These are phyloP conservation scores for Torymus aiolomorphi DNA, from an alignment of 2,888 invertebrate genomes.

Conservation along the genomic window DNA sequence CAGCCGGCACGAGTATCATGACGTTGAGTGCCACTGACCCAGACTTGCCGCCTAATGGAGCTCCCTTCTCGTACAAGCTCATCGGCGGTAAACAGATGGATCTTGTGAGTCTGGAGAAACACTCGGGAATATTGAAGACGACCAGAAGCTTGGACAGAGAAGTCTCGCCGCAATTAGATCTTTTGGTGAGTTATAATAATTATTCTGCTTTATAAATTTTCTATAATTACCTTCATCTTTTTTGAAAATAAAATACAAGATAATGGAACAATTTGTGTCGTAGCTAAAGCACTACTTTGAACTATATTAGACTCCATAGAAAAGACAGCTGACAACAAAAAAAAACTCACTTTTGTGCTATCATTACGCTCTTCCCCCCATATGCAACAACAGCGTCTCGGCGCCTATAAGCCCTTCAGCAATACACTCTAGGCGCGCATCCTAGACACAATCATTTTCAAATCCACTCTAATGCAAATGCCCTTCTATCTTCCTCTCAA, in stretches of 20 bases:
- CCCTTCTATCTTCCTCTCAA: neutral
- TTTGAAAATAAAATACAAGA: too few relatives aligned
- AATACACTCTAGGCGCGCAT: too few relatives aligned
- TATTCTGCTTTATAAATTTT: neutral
- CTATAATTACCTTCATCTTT: neutral
- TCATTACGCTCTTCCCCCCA: too few relatives aligned
- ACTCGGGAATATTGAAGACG: conserved; percentile 88
- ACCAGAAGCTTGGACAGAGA: conserved; percentile 90
- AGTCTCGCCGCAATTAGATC: conserved; percentile 83
- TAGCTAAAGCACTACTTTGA: too few relatives aligned
- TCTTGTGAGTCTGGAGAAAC: conserved; percentile 86
- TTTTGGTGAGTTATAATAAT: conserved; percentile 76
- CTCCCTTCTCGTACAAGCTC: conserved; percentile 89
- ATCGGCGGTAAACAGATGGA: conserved; percentile 88
- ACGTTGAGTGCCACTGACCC: conserved; percentile 92
- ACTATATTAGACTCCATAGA: too few relatives aligned
- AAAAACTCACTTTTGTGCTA: too few relatives aligned
- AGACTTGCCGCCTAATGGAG: conserved; percentile 92
- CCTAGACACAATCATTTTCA: too few relatives aligned
- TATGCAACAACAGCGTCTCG: too few relatives aligned
- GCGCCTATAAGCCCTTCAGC: too few relatives aligned
- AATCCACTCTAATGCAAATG: too few relatives aligned
- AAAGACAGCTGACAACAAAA: too few relatives aligned
- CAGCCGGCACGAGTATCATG: conserved; percentile 88
- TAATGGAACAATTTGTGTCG: too few relatives aligned